phyloP scores from a whole-genome alignment of 2,888 invertebrate genomes.

The Colostygia pectinataria region DNA sequence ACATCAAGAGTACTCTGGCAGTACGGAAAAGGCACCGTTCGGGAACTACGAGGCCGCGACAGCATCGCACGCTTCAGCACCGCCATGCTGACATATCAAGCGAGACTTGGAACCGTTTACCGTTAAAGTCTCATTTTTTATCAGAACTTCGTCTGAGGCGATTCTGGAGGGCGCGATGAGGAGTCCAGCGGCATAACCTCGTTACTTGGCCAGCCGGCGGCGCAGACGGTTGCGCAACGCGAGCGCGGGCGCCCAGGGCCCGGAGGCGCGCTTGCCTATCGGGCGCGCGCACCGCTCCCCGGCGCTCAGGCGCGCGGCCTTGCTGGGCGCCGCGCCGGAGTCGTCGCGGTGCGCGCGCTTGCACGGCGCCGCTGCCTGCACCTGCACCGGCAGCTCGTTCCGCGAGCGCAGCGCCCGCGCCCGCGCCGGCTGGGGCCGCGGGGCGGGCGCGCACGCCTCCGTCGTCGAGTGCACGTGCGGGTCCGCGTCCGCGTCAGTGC shows the following conservation, averaged over 20 bases:
- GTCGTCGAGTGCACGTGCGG: slow-evolving; percentile 59
- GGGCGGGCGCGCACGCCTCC: slow-evolving; percentile 40
- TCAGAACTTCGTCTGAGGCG: slow-evolving; percentile 11
- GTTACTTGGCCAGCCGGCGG: slow-evolving; percentile 70
- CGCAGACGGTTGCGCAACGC: slow-evolving; percentile 73
- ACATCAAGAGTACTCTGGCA: slow-evolving; percentile 54
- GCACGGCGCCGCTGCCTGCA: slow-evolving; percentile 27
- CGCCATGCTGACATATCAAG: no score
- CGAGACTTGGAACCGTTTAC: neutral
- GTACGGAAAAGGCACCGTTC: slow-evolving; percentile 47
- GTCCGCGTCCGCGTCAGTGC: slow-evolving; percentile 38
- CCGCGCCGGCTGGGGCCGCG: slow-evolving; percentile 29
- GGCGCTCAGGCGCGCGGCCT: slow-evolving; percentile 35
- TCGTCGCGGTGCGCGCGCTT: slow-evolving; percentile 41
- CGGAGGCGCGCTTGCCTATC: slow-evolving; percentile 56
- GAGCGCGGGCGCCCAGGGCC: slow-evolving; percentile 70
- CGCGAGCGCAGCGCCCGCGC: slow-evolving; percentile 55
- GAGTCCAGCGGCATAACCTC: neutral
- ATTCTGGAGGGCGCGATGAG: slow-evolving; percentile 20
- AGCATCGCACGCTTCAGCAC: slow-evolving; percentile 25
- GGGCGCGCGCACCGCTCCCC: slow-evolving; percentile 49
- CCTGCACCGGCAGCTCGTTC: slow-evolving; percentile 45
- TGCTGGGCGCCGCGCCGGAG: slow-evolving; percentile 34
- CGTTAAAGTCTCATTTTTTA: no score
- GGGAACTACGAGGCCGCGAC: slow-evolving; percentile 24